Conservation (phyloP, 2,888 invertebrate species). For the Danaus chrysippus region DNA sequence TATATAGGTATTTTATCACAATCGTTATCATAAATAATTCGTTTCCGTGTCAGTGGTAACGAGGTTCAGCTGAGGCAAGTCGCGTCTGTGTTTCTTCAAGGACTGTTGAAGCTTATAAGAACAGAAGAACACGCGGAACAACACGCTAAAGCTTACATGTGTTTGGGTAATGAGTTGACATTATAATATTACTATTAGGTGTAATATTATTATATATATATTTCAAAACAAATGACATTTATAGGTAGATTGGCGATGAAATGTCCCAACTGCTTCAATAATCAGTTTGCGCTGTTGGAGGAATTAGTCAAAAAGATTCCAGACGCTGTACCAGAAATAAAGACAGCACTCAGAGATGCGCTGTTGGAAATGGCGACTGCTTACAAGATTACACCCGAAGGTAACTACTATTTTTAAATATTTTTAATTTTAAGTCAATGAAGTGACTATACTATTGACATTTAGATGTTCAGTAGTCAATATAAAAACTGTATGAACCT, state of each 20-base stretch:
- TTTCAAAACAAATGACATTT: slow-evolving; percentile 6
- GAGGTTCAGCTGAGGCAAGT: slow-evolving; percentile 81
- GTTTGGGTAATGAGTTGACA: slow-evolving; percentile 76
- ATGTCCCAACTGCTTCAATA: slow-evolving; percentile 60
- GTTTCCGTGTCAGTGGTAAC: slow-evolving; percentile 73
- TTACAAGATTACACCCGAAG: slow-evolving; percentile 69
- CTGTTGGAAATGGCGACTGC: slow-evolving; percentile 83
- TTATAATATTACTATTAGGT: neutral
- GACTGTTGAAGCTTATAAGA: slow-evolving; percentile 84
- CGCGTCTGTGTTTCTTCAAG: slow-evolving; percentile 85
- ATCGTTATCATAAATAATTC: neutral
- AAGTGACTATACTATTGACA: too few species aligned
- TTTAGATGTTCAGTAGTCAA: neutral
- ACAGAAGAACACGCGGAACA: slow-evolving; percentile 81
- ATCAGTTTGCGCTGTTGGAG: slow-evolving; percentile 63
- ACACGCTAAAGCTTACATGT: slow-evolving; percentile 85
- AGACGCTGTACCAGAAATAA: slow-evolving; percentile 74
- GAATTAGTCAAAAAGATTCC: slow-evolving; percentile 74
- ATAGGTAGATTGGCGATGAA: slow-evolving; percentile 66
- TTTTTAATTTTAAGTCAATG: too few species aligned
- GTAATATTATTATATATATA: neutral
- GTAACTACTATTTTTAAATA: slow-evolving; percentile 35
- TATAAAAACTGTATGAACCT: neutral
- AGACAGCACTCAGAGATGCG: slow-evolving; percentile 83
- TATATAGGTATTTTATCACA: neutral